Evolutionary conservation across 2,797 vertebrate genomes (phyloP), one percentile per base, ranked within the genome.

Genomic region (Rhinoraja longicauda): DNA sequence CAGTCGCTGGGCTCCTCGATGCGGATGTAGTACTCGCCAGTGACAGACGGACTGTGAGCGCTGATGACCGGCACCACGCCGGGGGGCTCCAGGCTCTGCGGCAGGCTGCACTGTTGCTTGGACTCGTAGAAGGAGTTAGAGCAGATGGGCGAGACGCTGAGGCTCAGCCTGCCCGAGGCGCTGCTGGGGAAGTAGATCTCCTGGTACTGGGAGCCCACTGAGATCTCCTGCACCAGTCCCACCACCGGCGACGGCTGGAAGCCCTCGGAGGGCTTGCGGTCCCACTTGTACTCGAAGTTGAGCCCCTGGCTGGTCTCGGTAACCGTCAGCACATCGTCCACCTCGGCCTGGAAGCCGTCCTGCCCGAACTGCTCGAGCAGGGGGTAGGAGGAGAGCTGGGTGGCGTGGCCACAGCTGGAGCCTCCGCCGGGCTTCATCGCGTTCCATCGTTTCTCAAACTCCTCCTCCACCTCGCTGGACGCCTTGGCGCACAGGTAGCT

Each of bases 281-380:
- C 98, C 99, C 99, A 99, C 94, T 98, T 98, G 96, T 98, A 99
- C 95, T 99, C 99, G 5, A 99, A 99, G 95, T 98, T 98, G 79
- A 99, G 98, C 90, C 99, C 99, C 0, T 97, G 97, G 95, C 98
- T 99, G 0, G 98, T 99, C 96, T 99, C 98, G 0, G 98, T 99
- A 93, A 99, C 98, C 0, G 98, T 99, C 29, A 99, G 96, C 93
- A 99, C 96, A 84, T 99, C 99, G 0, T 99, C 99, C 0, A 98
- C 97, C 0, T 97, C 96, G 0, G 95, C 93, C 88, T 96, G 97
- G 93, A 96, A 97, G 24, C 98, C 97, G 0, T 99, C 98, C 0
- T 96, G 95, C 95, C n/a, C 97, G 0, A 96, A 97, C 95, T 95
- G 97, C 96, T 95, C 98, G 92, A 99, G 95, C 93, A 99, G 95